These are phyloP conservation scores for Melinopterus prodromus DNA, from an alignment of 2,888 invertebrate genomes.

Conservation along the genomic window DNA sequence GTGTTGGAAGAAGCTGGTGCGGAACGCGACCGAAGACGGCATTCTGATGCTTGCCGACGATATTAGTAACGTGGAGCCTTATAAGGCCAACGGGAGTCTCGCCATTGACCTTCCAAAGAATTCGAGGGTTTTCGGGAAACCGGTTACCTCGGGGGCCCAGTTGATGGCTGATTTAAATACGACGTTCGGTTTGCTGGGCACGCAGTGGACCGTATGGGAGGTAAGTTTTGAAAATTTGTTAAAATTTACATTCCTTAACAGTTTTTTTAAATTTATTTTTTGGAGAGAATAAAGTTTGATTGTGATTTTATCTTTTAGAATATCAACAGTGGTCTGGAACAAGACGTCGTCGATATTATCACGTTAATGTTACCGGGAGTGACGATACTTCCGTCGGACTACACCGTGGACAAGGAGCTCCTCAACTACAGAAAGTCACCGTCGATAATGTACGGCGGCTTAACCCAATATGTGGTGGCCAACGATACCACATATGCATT, in stretches of 20 bases:
- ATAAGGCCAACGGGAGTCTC: slow-evolving; percentile 53
- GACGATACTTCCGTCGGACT: slow-evolving; percentile 59
- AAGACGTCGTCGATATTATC: slow-evolving; percentile 69
- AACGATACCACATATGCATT: slow-evolving; percentile 70
- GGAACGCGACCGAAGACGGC: slow-evolving; percentile 63
- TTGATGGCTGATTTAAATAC: slow-evolving; percentile 50
- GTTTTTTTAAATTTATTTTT: too few relatives aligned
- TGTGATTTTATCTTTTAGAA: slow-evolving; percentile 26
- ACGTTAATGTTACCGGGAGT: slow-evolving; percentile 82
- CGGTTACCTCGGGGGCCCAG: slow-evolving; percentile 40
- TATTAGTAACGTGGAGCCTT: slow-evolving; percentile 53
- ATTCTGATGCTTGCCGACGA: slow-evolving; percentile 56
- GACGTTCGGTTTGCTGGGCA: slow-evolving; percentile 49
- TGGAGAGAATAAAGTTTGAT: too few relatives aligned
- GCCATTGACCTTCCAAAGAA: slow-evolving; percentile 58
- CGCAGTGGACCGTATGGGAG: slow-evolving; percentile 64
- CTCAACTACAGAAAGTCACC: slow-evolving; percentile 62
- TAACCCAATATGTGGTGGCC: slow-evolving; percentile 59
- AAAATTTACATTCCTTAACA: too few relatives aligned
- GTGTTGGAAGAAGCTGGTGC: slow-evolving; percentile 70
- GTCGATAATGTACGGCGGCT: slow-evolving; percentile 72
- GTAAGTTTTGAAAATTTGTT: slow-evolving; percentile 54
- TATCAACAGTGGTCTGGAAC: slow-evolving; percentile 33
- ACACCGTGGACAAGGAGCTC: slow-evolving; percentile 55
- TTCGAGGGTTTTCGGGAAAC: slow-evolving; percentile 51